Evolutionary conservation across 1,140 invertebrate species (phyloP).

Genomic region (Trichomalopsis sarcophagae): DNA sequence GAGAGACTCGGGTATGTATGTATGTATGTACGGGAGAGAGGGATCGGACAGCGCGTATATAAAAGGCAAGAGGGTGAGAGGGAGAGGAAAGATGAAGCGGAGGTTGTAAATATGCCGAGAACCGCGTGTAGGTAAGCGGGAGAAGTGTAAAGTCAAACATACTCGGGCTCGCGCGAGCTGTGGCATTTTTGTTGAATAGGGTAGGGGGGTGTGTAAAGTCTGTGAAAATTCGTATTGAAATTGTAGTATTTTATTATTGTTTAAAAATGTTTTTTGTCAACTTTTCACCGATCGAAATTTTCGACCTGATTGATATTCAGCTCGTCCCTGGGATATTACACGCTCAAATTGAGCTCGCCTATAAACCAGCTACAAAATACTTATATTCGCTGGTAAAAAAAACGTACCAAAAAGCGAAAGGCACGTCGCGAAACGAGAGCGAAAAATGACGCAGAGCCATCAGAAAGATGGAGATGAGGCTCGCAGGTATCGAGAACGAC

Average conservation of each 20-base stretch:
- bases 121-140: neutral
- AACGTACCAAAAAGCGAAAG: neutral
- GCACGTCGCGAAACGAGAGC: neutral
- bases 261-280: too few species aligned
- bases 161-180: neutral
- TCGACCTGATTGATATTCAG: too few species aligned
- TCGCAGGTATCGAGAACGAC: neutral
- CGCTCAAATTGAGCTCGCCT: too few species aligned
- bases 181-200: neutral
- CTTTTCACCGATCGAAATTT: too few species aligned
- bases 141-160: constrained; percentile 4
- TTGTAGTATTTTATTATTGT: too few species aligned
- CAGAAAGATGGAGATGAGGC: constrained; percentile 20
- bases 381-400: too few species aligned
- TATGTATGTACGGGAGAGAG: neutral
- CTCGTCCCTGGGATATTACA: too few species aligned
- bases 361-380: too few species aligned
- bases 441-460: neutral
- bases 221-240: too few species aligned
- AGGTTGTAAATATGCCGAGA: constrained; percentile 6
- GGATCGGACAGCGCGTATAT: constrained; percentile 45
- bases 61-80: constrained; percentile 54
- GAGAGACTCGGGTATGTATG: neutral
- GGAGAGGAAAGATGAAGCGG: neutral
- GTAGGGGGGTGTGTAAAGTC: too few species aligned